Base-by-base conservation (phyloP, 2,113 vertebrate genomes). In the Ramphastos sulfuratus region DNA sequence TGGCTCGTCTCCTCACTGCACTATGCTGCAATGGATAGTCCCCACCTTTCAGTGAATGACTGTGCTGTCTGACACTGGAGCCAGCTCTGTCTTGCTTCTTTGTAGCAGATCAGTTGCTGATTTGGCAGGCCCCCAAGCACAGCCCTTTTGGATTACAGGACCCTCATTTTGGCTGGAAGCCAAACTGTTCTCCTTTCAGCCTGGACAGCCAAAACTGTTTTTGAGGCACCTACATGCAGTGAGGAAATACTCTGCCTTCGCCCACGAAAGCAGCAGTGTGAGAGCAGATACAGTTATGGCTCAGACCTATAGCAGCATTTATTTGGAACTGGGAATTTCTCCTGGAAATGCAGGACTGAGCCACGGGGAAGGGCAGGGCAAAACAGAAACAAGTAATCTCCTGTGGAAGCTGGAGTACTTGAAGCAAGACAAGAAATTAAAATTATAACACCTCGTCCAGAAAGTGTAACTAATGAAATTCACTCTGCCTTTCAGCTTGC, bases 101-200 rank as follows among this genome's bases (percentile, higher is more conserved):
- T 46, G 66, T 11, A 67, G 71, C 89, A 82, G 71, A 93, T 92
- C 58, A 72, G 79, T 72, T 90, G 90, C 66, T 78, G 54, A 82
- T 92, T 84, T 95, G 90, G 92, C 86, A 82, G 81, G 44, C 9
- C 58, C 71, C 66, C 81, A 92, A 65, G 27, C 23, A 9, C 39
- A 76, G 86, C 50, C 74, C 77, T 92, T 89, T 66, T 89, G 81
- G 74, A 94, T 92, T 50, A 35, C 30, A 24, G 69, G 74, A 82
- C 66, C 86, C 81, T 90, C 21, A 1, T 35, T 93, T 44, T 69
- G 89, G 74, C 83, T 63, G 44, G 55, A 82, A 93, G 46, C 70
- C 90, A 82, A 85, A 31, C 31, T 1, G 3, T 54, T 82, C 63
- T 91, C 69, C 52, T 82, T 48, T 85, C 56, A 67, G 70, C 56